These are phyloP conservation scores for Ylistrum balloti DNA, from an alignment of 1,140 invertebrate genomes.

Conservation along the genomic window DNA sequence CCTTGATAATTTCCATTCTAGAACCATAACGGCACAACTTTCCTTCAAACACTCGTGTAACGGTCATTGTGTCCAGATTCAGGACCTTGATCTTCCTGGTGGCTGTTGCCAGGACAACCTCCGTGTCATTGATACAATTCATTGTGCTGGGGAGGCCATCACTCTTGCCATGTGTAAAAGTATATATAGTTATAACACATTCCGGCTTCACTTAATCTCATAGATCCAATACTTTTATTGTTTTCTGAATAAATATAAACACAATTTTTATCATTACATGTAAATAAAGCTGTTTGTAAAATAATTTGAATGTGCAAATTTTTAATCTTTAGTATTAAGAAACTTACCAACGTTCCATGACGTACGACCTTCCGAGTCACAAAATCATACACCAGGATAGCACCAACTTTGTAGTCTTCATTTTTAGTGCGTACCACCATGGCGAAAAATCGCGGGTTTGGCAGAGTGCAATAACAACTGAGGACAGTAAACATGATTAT, in stretches of 20 bases:
- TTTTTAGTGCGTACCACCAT: not conserved
- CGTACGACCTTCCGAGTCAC: not conserved
- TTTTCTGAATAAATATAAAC: not conserved
- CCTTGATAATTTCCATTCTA: slow-evolving; percentile 3
- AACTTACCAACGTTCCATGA: not conserved
- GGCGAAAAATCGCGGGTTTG: not conserved
- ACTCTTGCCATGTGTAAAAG: not conserved
- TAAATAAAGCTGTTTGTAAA: too few relatives aligned
- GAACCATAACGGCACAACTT: not conserved
- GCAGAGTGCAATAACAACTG: not conserved
- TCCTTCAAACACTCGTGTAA: slow-evolving; percentile 10
- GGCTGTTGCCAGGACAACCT: not conserved
- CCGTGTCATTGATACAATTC: not conserved
- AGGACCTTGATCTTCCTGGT: not conserved
- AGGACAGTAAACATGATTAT: not conserved
- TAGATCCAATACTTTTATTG: too few relatives aligned
- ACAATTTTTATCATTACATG: too few relatives aligned
- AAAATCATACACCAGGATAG: not conserved
- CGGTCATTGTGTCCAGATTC: not conserved
- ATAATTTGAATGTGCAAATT: too few relatives aligned
- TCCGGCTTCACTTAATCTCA: too few relatives aligned
- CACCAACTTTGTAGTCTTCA: not conserved
- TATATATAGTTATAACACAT: too few relatives aligned
- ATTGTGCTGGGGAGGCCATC: not conserved
- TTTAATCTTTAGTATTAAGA: too few relatives aligned